Base-by-base conservation (phyloP, 1,140 invertebrate genomes). In the Aplysia californica region DNA sequence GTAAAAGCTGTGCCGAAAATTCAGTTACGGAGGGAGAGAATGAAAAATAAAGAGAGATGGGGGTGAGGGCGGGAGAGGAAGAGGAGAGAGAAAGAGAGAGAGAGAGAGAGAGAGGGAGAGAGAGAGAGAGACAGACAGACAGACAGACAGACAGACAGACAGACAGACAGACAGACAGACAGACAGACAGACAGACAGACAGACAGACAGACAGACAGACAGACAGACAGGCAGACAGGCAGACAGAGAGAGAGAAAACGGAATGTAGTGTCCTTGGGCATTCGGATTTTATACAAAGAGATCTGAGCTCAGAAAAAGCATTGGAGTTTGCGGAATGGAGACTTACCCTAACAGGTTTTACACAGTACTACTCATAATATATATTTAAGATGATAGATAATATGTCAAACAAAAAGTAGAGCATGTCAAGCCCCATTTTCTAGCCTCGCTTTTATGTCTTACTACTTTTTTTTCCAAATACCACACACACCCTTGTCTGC, bases 101-200 rank as follows among this genome's bases (percentile, higher is more conserved):
- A n/a, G n/a, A 50, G n/a, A 50, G 44, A 50, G n/a, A n/a, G n/a
- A 50, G 44, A 50, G n/a, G 44, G n/a, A 50, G 44, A 50, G n/a
- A n/a, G n/a, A 50, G 44, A 50, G n/a, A n/a, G n/a, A 50, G 21
- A 59, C n/a, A 59, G n/a, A 59, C n/a, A 59, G 6, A 59, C n/a
- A 59, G n/a, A 59, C n/a, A 59, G n/a, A 59, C n/a, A 59, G n/a
- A 59, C n/a, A 59, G n/a, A 59, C n/a, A 59, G n/a, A 59, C 56
- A 64, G 6, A 64, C 59, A 3, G 6, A 64, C 59, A 29, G 29
- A 21, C 31, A 64, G 59, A 31, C 59, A 64, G 4, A 64, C 59
- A 33, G 5, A 29, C 59, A 29, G 36, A 35, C 36, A 33, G 59
- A 29, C 59, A 35, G 31, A 64, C 59, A 29, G 36, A 5, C 4